Conservation (phyloP, 2,797 vertebrate species). For the Masticophis lateralis region DNA sequence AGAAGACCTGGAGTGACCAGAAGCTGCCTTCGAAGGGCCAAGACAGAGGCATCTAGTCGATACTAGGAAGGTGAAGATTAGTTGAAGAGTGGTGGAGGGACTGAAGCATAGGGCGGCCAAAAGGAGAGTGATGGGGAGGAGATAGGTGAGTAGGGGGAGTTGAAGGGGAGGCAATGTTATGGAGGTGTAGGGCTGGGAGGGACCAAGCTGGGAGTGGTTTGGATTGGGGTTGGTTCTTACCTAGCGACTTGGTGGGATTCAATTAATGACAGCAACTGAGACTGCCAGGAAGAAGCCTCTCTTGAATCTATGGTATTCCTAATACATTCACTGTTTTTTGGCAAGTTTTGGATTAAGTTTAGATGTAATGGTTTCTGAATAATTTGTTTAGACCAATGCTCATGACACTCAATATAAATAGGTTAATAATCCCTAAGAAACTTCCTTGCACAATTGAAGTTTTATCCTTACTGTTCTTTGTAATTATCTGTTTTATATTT, state of each 20-base stretch:
- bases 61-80: background rate
- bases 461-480: background rate
- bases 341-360: background rate
- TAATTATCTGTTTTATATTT: constrained; percentile 6
- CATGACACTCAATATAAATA: background rate
- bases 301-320: background rate
- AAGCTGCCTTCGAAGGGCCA: background rate
- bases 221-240: background rate
- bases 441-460: background rate
- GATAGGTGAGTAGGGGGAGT: background rate
- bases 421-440: constrained; percentile 8
- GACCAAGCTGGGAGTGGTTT: background rate
- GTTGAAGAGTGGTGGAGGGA: background rate
- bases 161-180: background rate
- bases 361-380: background rate
- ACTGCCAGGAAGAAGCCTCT: background rate
- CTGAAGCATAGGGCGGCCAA: background rate
- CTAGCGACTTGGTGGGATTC: background rate
- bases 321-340: background rate
- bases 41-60: background rate
- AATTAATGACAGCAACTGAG: background rate
- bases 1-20: background rate
- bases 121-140: background rate
- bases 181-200: background rate
- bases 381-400: background rate